Base-by-base conservation (phyloP, 2,797 vertebrate species). In the Phrynocephalus vlangalii region DNA sequence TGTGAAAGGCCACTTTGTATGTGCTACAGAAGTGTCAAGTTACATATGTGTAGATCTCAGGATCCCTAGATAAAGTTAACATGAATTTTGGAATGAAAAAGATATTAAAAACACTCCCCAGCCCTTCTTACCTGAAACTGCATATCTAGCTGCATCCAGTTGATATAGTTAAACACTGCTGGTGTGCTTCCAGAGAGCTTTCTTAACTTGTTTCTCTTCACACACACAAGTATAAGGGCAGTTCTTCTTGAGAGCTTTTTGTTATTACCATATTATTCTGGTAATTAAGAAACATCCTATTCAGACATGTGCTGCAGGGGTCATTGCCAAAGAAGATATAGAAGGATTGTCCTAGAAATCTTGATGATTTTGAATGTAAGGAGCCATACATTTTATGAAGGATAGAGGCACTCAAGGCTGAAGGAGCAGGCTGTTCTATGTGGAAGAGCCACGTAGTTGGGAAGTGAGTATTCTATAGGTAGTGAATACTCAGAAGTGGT, bases 61-160 rank as follows among this genome's bases (percentile, higher is more conserved):
- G 79, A 83, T 93, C 84, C 90, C 91, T 79, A 90, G 93, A 92
- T 91, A 93, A 79, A 86, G 94, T 94, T 93, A 68, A 85, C 90
- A 70, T 82, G 77, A 96, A 92, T 90, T 85, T 95, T 89, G 22
- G 90, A 93, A 86, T 88, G 88, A 92, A 95, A 94, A 95, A 93
- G 67, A 95, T 83, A 95, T 95, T 94, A 94, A 96, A 93, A 92
- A 91, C 86, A 85, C 84, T 93, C 81, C 8, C 71, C 44, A 26
- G 89, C 84, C 94, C 94, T 93, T 86, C 80, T 90, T 84, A 83
- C 88, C 86, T 92, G 91, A 94, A 94, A 93, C 88, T 92, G 78
- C 1, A 7, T 90, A 90, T 92, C 93, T 94, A 86, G 87, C 89
- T 91, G 88, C 92, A 95, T 91, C 94, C 88, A 91, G 95, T 78